phyloP scores from a whole-genome alignment of 2,113 vertebrate genomes.

The Halichoerus grypus region DNA sequence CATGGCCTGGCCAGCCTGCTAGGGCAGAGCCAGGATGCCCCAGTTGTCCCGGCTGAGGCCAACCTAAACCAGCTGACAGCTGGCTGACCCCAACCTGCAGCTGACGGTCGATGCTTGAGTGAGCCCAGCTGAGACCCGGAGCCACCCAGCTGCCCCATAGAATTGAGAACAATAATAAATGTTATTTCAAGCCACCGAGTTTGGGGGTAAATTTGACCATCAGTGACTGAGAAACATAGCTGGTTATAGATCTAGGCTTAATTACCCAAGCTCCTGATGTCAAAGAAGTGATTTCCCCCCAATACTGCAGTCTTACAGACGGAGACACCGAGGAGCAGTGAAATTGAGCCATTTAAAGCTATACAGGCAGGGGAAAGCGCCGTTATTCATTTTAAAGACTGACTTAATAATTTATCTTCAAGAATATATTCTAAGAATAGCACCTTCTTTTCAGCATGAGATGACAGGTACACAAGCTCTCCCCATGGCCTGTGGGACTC shows the following conservation, averaged over 20 bases:
- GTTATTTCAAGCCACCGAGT: not conserved
- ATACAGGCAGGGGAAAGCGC: not conserved
- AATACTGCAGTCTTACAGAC: not conserved
- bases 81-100: conserved; percentile 3
- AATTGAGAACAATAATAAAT: not conserved
- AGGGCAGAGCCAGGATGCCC: not conserved
- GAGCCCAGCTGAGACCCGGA: not conserved
- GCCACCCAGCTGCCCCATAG: not conserved
- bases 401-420: not conserved
- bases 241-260: not conserved
- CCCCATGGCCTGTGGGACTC: rapidly evolving
- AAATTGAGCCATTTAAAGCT: not conserved
- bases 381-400: not conserved
- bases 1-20: not conserved
- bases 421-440: not conserved
- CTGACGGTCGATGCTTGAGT: not conserved
- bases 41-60: not conserved
- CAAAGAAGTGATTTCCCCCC: not conserved
- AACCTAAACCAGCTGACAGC: not conserved
- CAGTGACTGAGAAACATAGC: not conserved
- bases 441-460: not conserved
- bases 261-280: not conserved
- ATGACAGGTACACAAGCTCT: not conserved
- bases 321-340: not conserved
- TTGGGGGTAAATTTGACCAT: not conserved